A percentile compares a stretch with the other conserved stretches of the same genome.
phyloP scores from a whole-genome alignment of 2,888 invertebrate genomes.

The Tholera decimalis region DNA sequence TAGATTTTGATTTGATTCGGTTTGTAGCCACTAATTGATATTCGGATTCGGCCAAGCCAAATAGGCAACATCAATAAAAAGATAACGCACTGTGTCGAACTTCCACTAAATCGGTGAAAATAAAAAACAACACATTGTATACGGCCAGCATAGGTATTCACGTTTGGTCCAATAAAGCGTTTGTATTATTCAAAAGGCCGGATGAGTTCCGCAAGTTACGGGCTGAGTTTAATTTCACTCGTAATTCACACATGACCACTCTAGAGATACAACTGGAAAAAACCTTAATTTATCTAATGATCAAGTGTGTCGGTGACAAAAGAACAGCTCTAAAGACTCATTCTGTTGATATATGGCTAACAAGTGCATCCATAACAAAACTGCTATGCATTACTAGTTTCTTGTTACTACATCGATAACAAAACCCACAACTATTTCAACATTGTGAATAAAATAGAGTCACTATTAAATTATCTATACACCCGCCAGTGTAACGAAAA shows the following conservation, averaged over 20 bases:
- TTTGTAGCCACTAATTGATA: slow-evolving; percentile 51
- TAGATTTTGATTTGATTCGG: slow-evolving; percentile 42
- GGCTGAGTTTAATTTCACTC: slow-evolving; percentile 83
- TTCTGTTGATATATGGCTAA: background rate
- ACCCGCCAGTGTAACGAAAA: slow-evolving; percentile 7
- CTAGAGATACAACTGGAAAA: slow-evolving; percentile 75
- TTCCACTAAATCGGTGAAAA: slow-evolving; percentile 61
- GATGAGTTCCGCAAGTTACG: slow-evolving; percentile 82
- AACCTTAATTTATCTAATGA: slow-evolving; percentile 70
- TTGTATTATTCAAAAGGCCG: slow-evolving; percentile 88
- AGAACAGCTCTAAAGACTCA: background rate
- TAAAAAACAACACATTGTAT: slow-evolving; percentile 72
- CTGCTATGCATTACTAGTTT: background rate
- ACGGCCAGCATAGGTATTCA: slow-evolving; percentile 71
- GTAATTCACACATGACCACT: slow-evolving; percentile 81
- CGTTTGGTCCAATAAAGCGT: slow-evolving; percentile 83
- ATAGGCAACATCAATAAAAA: slow-evolving; percentile 48
- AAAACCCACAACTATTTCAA: background rate
- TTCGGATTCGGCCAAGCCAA: slow-evolving; percentile 31
- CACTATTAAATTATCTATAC: slow-evolving; percentile 32
- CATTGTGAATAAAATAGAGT: slow-evolving; percentile 18
- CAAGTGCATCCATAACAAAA: background rate
- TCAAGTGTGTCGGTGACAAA: slow-evolving; percentile 33
- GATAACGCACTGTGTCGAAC: slow-evolving; percentile 42
- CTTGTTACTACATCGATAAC: background rate